These are phyloP conservation scores for Helobdella robusta DNA, from an alignment of 2,888 invertebrate species.

Conservation along the genomic window DNA sequence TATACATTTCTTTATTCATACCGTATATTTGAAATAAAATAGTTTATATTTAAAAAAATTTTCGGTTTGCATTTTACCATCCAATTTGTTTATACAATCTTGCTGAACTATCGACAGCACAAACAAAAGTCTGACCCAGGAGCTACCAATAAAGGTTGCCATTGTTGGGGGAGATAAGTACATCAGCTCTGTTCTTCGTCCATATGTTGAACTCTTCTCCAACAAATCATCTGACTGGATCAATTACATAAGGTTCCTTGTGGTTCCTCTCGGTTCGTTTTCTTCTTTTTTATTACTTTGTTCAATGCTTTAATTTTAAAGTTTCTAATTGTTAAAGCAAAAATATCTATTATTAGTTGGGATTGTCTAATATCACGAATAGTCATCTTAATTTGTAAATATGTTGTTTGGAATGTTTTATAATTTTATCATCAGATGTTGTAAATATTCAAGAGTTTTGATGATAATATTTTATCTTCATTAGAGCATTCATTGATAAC, in stretches of 20 bases:
- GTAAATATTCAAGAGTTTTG: too few species aligned
- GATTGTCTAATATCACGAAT: too few species aligned
- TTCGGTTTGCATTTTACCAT: not conserved
- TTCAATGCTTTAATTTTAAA: too few species aligned
- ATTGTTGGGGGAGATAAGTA: conserved; percentile 74
- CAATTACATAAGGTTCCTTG: conserved; percentile 70
- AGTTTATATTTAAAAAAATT: not conserved
- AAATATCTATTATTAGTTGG: too few species aligned
- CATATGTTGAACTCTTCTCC: conserved; percentile 80
- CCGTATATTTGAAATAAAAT: too few species aligned
- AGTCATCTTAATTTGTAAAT: too few species aligned
- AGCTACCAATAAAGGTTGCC: conserved; percentile 65
- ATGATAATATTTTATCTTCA: too few species aligned
- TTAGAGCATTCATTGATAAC: too few species aligned
- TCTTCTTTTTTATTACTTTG: not conserved
- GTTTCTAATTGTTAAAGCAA: too few species aligned
- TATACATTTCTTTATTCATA: too few species aligned
- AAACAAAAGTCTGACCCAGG: not conserved
- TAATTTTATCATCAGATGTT: too few species aligned
- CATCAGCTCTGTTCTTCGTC: conserved; percentile 72
- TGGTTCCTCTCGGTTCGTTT: conserved; percentile 63
- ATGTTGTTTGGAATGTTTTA: too few species aligned
- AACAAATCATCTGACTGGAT: conserved; percentile 83
- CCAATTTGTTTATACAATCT: conserved; percentile 69
- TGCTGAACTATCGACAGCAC: conserved; percentile 57